A percentile compares a stretch with the other conserved stretches of the same genome.
phyloP scores from a whole-genome alignment of 2,797 vertebrate genomes.

The Myotis vivesi region DNA sequence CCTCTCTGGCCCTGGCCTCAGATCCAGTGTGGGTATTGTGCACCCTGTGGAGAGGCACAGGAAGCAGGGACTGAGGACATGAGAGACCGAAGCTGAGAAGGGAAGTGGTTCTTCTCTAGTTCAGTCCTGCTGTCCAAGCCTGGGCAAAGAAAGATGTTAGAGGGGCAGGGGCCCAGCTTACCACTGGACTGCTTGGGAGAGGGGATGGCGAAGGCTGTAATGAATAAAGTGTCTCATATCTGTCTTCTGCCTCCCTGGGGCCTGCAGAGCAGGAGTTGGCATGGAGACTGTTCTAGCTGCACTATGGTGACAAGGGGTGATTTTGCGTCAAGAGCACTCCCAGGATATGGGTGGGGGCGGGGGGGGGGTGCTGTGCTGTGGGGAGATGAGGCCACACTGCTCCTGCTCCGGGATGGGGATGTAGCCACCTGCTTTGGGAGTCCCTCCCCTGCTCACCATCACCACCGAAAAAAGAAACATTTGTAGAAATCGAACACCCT shows the following conservation, averaged over 20 bases:
- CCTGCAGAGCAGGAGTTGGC: neutral
- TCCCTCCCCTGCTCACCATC: rapidly evolving
- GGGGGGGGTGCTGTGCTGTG: too few species aligned
- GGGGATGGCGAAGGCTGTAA: too few species aligned
- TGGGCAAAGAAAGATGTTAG: neutral
- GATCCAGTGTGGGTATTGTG: neutral
- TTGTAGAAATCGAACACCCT: neutral
- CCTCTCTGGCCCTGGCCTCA: too few species aligned
- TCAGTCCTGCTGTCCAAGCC: neutral
- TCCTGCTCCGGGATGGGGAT: too few species aligned
- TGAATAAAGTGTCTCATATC: rapidly evolving
- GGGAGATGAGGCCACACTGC: neutral
- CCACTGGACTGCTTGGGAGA: too few species aligned
- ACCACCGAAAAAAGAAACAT: neutral
- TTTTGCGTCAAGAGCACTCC: neutral
- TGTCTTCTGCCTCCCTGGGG: neutral
- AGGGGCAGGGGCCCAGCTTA: neutral
- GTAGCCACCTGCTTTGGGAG: neutral
- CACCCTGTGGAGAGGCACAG: neutral
- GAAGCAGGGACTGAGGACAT: neutral
- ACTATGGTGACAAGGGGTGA: neutral
- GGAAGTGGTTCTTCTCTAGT: neutral
- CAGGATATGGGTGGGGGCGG: rapidly evolving
- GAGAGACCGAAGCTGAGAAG: neutral
- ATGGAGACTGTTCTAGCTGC: neutral